These are phyloP conservation scores for Microtus montanus DNA, from an alignment of 2,113 vertebrate genomes.

Conservation along the genomic window DNA sequence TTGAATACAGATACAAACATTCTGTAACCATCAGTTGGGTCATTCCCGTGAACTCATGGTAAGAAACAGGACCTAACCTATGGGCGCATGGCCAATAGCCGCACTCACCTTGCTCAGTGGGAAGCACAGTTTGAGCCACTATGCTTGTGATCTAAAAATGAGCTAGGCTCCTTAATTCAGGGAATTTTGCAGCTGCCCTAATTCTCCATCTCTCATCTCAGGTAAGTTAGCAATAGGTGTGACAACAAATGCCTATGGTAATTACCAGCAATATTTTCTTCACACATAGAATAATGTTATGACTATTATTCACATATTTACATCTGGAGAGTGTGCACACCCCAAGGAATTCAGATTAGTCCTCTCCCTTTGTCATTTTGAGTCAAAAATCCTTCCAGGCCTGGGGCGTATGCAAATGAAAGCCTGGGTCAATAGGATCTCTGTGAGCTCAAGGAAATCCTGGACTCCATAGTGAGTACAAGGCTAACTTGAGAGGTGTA, in stretches of 20 bases:
- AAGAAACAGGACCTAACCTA: background rate
- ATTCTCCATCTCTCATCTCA: background rate
- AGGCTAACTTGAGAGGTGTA: background rate
- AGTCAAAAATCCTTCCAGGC: background rate
- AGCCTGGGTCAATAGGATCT: background rate
- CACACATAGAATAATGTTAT: background rate
- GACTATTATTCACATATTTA: background rate
- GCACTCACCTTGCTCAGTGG: background rate
- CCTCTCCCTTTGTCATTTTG: background rate
- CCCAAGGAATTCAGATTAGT: background rate
- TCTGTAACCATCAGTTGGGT: background rate
- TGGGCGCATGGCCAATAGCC: background rate
- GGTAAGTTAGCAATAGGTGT: background rate
- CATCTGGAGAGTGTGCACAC: background rate
- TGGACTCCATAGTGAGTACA: background rate
- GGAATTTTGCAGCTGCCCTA: background rate
- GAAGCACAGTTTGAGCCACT: background rate
- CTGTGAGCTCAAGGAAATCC: background rate
- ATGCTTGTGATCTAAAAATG: background rate
- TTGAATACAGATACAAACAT: background rate
- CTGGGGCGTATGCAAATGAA: too few species aligned
- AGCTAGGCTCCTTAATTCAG: background rate
- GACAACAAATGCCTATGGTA: background rate
- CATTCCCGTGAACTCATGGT: background rate
- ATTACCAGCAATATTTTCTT: background rate